Evolutionary conservation across 2,888 invertebrate genomes (phyloP), one percentile per base, ranked within the genome.

Genomic region (Meloe dianella): DNA sequence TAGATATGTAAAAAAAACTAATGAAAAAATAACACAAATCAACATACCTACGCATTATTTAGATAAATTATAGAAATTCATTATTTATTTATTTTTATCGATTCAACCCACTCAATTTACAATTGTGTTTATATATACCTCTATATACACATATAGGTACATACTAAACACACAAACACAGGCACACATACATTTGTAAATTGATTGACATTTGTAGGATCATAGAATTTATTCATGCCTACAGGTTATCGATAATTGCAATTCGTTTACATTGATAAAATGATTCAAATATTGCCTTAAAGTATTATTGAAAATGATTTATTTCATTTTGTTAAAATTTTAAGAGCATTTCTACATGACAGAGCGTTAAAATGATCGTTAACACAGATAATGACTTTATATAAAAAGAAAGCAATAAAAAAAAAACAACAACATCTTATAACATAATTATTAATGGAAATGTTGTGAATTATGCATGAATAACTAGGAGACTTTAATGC

Each of bases 121-220:
- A 24, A 27, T 27, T 12, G 12, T 38, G n/a, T 38, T n/a, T 2
- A 3, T 27, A 27, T 2, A 4, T 27, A 27, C 27, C 27, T 27
- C n/a, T n/a, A n/a, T n/a, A n/a, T n/a, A n/a, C n/a, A n/a, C n/a
- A n/a, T n/a, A n/a, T n/a, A n/a, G n/a, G n/a, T n/a, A n/a, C n/a
- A n/a, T n/a, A n/a, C n/a, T n/a, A n/a, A n/a, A n/a, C n/a, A n/a
- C 38, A 32, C 9, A 10, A 32, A 32, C 9, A 32, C 8, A 32
- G 32, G 12, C 32, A 38, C n/a, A 38, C 5, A n/a, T n/a, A n/a
- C 32, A 32, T 32, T 1, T 32, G 17, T 22, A 27, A 54, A 27
- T 27, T 54, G 54, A 54, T 54, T 54, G 54, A 54, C 54, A 54
- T 54, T 54, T 27, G 54, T 54, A 54, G 54, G 27, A 54, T 27